A percentile compares a stretch with the other conserved stretches of the same genome.
These are phyloP conservation scores for Temnothorax unifasciatus DNA, from an alignment of 2,888 invertebrate genomes.

Conservation along the genomic window DNA sequence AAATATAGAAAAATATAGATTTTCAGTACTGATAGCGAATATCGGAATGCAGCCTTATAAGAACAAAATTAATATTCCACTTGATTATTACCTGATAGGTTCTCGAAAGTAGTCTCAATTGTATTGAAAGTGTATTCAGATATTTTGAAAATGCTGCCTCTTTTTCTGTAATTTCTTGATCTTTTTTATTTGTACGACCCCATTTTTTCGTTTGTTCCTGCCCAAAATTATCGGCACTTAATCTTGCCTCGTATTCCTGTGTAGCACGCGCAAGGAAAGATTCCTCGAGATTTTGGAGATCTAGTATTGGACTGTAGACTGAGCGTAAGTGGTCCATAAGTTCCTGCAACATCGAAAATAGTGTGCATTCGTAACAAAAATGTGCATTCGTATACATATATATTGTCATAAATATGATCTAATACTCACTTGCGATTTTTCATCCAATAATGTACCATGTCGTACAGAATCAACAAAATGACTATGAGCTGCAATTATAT, in stretches of 20 bases:
- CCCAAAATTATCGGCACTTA: slow-evolving; percentile 86
- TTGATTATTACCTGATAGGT: slow-evolving; percentile 89
- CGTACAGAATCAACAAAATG: slow-evolving; percentile 94
- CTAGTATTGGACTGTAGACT: slow-evolving; percentile 93
- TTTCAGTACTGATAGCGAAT: too few species aligned
- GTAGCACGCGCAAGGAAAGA: slow-evolving; percentile 90
- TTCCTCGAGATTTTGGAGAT: slow-evolving; percentile 91
- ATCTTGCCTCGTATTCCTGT: slow-evolving; percentile 86
- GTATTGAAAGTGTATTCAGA: slow-evolving; percentile 88
- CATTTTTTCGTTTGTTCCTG: slow-evolving; percentile 79
- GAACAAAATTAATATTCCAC: slow-evolving; percentile 43
- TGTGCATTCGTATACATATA: not conserved
- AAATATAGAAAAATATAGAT: too few species aligned
- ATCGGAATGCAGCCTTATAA: not conserved
- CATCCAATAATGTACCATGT: slow-evolving; percentile 94
- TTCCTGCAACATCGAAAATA: slow-evolving; percentile 85
- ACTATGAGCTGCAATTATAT: slow-evolving; percentile 94
- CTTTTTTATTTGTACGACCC: slow-evolving; percentile 76
- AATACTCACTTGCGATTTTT: slow-evolving; percentile 88
- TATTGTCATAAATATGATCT: not conserved
- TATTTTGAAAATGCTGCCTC: slow-evolving; percentile 89
- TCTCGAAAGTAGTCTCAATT: slow-evolving; percentile 90
- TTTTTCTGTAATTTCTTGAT: slow-evolving; percentile 88
- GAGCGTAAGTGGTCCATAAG: slow-evolving; percentile 91
- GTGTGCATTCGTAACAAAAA: too few species aligned